Evolutionary conservation across 2,888 invertebrate species (phyloP).

Genomic region (Hedya salicella): DNA sequence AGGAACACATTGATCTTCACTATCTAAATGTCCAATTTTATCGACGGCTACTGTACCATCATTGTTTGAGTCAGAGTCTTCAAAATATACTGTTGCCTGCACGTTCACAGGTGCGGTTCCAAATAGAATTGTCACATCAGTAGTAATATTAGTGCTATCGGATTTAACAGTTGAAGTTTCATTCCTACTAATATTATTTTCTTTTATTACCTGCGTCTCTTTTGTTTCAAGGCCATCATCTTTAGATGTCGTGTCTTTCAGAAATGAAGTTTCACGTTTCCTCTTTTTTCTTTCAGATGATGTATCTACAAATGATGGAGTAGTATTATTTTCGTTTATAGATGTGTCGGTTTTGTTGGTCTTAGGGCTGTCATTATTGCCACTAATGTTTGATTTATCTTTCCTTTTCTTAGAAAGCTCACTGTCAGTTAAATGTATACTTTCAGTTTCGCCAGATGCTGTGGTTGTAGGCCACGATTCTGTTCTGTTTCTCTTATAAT

Average conservation of each 20-base stretch:
- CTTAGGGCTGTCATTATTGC: constrained; percentile 35
- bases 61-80: constrained; percentile 69
- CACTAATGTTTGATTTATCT: constrained; percentile 40
- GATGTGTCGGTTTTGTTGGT: constrained; percentile 27
- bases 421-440: constrained; percentile 64
- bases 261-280: constrained; percentile 18
- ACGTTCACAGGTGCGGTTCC: constrained; percentile 57
- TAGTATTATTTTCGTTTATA: constrained; percentile 27
- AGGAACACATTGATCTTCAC: constrained; percentile 75
- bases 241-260: not conserved
- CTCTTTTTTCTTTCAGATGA: constrained; percentile 25
- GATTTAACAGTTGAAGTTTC: constrained; percentile 31
- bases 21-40: constrained; percentile 50
- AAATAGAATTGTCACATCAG: constrained; percentile 57
- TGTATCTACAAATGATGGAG: constrained; percentile 27
- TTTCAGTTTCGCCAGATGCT: constrained; percentile 49
- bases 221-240: constrained; percentile 36
- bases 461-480: constrained; percentile 66
- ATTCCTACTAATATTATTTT: not conserved
- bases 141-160: constrained; percentile 39
- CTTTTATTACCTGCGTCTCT: not conserved
- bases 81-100: constrained; percentile 61
- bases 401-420: constrained; percentile 57
- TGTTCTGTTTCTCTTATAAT: constrained; percentile 62
- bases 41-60: constrained; percentile 50